A percentile compares a stretch with the other conserved stretches of the same genome.
These are phyloP conservation scores for Scomberomorus guttatus DNA, from an alignment of 2,797 vertebrate species.

Conservation along the genomic window DNA sequence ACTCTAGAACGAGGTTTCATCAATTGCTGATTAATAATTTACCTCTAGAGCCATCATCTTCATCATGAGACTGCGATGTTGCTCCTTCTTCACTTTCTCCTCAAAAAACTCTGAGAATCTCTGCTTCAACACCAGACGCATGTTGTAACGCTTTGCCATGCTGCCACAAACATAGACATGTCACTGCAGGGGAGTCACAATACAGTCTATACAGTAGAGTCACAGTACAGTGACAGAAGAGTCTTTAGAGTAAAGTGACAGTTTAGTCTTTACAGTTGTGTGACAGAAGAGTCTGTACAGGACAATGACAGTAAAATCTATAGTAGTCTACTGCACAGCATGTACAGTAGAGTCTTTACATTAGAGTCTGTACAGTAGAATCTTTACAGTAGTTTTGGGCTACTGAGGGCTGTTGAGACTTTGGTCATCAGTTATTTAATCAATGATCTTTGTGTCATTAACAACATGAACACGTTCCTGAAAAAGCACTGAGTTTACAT, in stretches of 20 bases:
- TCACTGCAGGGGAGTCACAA: not conserved
- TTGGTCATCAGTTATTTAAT: not conserved
- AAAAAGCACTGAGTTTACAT: not conserved
- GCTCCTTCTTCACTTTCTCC: constrained; percentile 92
- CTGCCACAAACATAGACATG: constrained; percentile 76
- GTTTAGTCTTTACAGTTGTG: too few relatives aligned
- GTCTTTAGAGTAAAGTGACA: too few relatives aligned
- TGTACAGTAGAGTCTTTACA: too few relatives aligned
- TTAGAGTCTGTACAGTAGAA: not conserved
- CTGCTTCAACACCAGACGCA: constrained; percentile 94
- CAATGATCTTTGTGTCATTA: too few relatives aligned
- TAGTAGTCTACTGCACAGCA: too few relatives aligned
- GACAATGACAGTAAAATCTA: too few relatives aligned
- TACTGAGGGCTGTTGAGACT: too few relatives aligned
- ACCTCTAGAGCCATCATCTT: constrained; percentile 92
- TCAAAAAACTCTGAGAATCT: constrained; percentile 95
- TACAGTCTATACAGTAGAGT: not conserved
- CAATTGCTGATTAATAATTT: not conserved
- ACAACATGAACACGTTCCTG: not conserved
- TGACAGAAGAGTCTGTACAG: too few relatives aligned
- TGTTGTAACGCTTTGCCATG: constrained; percentile 95
- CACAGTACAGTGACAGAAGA: too few relatives aligned
- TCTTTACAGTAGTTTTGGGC: not conserved
- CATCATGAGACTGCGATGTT: constrained; percentile 92
- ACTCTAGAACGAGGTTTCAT: not conserved